Conservation (phyloP, 2,797 vertebrate genomes). For the Sylvia borin region DNA sequence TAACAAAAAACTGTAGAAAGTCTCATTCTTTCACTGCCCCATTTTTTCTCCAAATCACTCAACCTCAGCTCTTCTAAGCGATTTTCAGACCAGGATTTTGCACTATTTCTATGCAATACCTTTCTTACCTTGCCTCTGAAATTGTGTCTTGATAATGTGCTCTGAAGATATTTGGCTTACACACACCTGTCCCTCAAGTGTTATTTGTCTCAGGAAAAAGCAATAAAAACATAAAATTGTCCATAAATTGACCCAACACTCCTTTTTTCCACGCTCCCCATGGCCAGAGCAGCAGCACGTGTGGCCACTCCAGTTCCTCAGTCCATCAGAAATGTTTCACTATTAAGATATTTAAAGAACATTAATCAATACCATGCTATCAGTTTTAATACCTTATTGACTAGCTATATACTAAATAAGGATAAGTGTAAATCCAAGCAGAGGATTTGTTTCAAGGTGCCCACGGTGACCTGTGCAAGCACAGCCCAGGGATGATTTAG, state of each 20-base stretch:
- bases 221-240: background rate
- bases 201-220: too few relatives aligned
- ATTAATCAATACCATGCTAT: background rate
- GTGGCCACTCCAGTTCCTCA: background rate
- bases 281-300: background rate
- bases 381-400: background rate
- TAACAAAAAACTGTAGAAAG: background rate
- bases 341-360: background rate
- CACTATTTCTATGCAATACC: background rate
- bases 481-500: background rate
- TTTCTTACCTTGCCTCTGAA: background rate
- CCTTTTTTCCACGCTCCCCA: background rate
- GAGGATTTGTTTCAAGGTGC: background rate
- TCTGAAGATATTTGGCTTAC: background rate
- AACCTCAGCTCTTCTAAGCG: background rate
- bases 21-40: rapidly evolving
- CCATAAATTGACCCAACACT: background rate
- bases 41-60: background rate
- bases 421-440: background rate
- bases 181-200: background rate
- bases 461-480: background rate
- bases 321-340: background rate
- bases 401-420: background rate
- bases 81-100: background rate
- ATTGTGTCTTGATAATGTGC: background rate